Evolutionary conservation across 2,797 vertebrate species (phyloP).

Genomic region (Prionace glauca): DNA sequence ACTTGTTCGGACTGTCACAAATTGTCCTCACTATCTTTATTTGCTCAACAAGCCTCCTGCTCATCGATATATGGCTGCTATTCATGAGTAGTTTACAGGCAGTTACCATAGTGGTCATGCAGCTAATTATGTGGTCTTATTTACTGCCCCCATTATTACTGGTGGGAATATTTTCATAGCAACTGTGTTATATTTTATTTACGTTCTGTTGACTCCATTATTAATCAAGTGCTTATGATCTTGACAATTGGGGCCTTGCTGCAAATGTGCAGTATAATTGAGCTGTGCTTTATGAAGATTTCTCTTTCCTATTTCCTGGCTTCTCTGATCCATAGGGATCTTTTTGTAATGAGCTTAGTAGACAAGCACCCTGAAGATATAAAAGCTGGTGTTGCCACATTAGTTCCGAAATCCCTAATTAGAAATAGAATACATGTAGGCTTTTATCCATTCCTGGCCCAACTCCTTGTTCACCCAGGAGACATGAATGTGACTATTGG

Average conservation of each 20-base stretch:
- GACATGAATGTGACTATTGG: neutral
- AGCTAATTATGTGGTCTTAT: neutral
- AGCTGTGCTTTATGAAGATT: neutral
- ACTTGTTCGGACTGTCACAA: neutral
- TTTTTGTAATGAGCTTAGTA: neutral
- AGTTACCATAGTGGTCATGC: neutral
- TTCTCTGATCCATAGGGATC: neutral
- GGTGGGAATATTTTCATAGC: neutral
- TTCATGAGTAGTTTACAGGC: neutral
- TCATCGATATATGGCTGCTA: neutral
- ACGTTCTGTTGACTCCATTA: neutral
- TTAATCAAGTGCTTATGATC: neutral
- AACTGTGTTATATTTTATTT: constrained; percentile 2
- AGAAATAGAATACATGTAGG: neutral
- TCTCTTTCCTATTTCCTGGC: neutral
- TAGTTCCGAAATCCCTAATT: neutral
- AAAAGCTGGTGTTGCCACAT: neutral
- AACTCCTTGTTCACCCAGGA: neutral
- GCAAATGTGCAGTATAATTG: neutral
- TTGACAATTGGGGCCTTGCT: neutral
- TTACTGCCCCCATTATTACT: neutral
- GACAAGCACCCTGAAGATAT: neutral
- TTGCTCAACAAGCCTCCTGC: neutral
- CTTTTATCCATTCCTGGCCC: neutral
- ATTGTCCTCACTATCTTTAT: neutral